Percentiles rank a stretch among this genome's conserved stretches.
Conservation (phyloP, 2,797 vertebrate genomes). For the Hozukius guyotensis region DNA sequence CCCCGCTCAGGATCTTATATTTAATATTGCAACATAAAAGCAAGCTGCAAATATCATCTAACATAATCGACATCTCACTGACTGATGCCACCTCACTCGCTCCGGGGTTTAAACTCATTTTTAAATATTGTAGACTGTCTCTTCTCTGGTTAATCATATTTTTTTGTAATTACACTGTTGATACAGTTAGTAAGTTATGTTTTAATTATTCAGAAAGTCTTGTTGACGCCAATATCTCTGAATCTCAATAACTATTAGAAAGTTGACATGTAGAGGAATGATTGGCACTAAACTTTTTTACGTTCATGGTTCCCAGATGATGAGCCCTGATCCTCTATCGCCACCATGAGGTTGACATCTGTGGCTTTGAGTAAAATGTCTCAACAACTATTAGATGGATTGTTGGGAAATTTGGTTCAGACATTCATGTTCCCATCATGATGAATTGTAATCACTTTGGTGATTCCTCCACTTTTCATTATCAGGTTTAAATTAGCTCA, state of each 20-base stretch:
- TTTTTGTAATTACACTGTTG: not conserved
- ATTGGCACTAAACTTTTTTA: too few relatives aligned
- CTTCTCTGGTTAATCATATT: not conserved
- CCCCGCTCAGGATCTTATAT: conserved; percentile 11
- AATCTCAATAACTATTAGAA: not conserved
- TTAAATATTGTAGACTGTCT: not conserved
- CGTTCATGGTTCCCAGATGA: not conserved
- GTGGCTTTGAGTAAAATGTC: not conserved
- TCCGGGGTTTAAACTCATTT: not conserved
- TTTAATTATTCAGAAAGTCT: not conserved
- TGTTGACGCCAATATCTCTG: not conserved
- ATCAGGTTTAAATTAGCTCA: not conserved
- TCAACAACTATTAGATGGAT: not conserved
- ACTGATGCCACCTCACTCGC: not conserved
- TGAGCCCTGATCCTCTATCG: not conserved
- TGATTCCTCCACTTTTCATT: not conserved
- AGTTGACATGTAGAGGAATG: not conserved
- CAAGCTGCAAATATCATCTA: conserved; percentile 12
- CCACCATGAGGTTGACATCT: not conserved
- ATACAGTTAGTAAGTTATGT: not conserved
- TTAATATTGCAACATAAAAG: conserved; percentile 22
- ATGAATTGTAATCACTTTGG: too few relatives aligned
- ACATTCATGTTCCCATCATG: not conserved
- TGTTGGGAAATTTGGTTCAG: not conserved
- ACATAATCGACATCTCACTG: not conserved